A percentile compares a stretch with the other conserved stretches of the same genome.
These are phyloP conservation scores for Cheumatopsyche charites DNA, from an alignment of 1,140 invertebrate genomes.

Conservation along the genomic window DNA sequence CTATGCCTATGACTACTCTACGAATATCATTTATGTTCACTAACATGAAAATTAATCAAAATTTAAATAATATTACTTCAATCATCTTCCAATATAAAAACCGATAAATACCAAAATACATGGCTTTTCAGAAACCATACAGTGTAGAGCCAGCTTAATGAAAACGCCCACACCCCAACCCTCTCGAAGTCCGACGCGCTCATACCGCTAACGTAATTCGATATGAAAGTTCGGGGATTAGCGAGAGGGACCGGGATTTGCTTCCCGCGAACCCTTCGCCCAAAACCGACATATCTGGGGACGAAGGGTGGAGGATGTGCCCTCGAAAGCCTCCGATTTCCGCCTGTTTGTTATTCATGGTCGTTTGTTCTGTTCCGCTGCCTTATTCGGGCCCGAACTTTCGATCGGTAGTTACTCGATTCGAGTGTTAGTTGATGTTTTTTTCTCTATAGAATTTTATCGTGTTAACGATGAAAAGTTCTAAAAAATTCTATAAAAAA, in stretches of 20 bases:
- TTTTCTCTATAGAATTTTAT: too few relatives aligned
- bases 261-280: slow-evolving; percentile 34
- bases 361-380: background rate
- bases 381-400: background rate
- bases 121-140: background rate
- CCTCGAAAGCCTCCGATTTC: background rate
- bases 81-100: background rate
- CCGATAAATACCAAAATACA: too few relatives aligned
- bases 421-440: too few relatives aligned
- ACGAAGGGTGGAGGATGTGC: background rate
- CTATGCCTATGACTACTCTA: too few relatives aligned
- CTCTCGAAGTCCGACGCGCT: slow-evolving; percentile 31
- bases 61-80: too few relatives aligned
- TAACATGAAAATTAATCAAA: too few relatives aligned
- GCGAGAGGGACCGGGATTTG: slow-evolving; percentile 39
- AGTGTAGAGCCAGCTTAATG: background rate
- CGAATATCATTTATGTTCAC: too few relatives aligned
- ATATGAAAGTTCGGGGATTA: slow-evolving; percentile 38
- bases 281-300: background rate
- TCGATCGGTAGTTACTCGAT: too few relatives aligned
- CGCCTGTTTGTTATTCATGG: background rate
- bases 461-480: too few relatives aligned
- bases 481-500: too few relatives aligned
- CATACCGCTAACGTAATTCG: slow-evolving; percentile 40
- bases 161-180: background rate